phyloP scores from a whole-genome alignment of 2,888 invertebrate species.

The Nycteola revayana region DNA sequence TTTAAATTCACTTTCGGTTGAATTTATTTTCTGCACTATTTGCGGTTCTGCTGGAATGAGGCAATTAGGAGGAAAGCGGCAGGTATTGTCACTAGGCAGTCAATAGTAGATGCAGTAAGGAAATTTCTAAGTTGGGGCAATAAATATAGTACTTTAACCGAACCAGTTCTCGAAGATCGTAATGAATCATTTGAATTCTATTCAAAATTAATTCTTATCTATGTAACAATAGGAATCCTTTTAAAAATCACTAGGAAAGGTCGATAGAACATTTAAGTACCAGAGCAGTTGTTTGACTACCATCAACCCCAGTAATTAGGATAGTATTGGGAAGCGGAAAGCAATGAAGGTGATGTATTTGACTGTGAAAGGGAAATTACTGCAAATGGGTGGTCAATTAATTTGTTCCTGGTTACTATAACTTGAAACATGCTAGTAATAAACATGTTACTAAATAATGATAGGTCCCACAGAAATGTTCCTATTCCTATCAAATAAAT shows the following conservation, averaged over 20 bases:
- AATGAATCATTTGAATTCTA: too few species aligned
- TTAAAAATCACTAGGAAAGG: too few species aligned
- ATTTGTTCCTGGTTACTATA: conserved; percentile 12
- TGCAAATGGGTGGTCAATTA: conserved; percentile 17
- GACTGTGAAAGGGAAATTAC: conserved; percentile 22
- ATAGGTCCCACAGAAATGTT: too few species aligned
- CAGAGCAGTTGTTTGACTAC: conserved; percentile 16
- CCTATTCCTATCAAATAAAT: too few species aligned
- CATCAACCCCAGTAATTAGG: conserved; percentile 27
- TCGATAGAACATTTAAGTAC: too few species aligned
- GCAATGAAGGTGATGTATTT: conserved; percentile 26
- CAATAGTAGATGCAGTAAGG: conserved; percentile 18
- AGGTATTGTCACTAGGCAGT: conserved; percentile 16
- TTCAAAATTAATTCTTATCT: too few species aligned
- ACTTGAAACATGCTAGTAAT: background rate
- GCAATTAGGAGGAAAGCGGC: conserved; percentile 22
- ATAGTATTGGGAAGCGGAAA: conserved; percentile 23
- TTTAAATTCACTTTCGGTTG: too few species aligned
- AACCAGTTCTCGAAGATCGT: too few species aligned
- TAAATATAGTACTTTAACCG: conserved; percentile 18
- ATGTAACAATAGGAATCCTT: too few species aligned
- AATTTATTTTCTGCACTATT: conserved; percentile 14
- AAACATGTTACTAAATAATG: too few species aligned
- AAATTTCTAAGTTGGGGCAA: conserved; percentile 15
- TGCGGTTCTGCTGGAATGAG: conserved; percentile 17